Percentiles rank a stretch among this genome's conserved stretches.
Conservation (phyloP, 2,113 vertebrate species). For the Pelvicachromis taeniatus region DNA sequence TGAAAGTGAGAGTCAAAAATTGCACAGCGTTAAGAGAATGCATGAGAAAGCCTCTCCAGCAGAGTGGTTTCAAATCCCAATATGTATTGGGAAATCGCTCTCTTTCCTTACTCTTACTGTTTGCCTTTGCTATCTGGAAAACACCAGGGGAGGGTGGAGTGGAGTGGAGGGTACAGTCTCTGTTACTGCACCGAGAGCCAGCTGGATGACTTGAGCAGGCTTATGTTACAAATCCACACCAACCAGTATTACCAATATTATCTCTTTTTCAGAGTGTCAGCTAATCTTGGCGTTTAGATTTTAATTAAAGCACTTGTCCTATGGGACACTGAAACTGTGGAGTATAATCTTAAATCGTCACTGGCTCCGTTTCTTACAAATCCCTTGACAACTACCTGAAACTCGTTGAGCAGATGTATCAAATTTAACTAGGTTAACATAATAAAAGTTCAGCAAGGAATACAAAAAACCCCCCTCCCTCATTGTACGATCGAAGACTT, state of each 20-base stretch:
- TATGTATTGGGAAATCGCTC: not conserved
- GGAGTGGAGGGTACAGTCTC: not conserved
- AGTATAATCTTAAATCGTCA: not conserved
- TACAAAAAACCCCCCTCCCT: not conserved
- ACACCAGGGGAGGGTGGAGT: not conserved
- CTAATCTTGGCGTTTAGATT: not conserved
- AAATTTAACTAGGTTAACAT: not conserved
- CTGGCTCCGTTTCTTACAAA: not conserved
- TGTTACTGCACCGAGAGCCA: not conserved
- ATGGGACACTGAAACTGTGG: not conserved
- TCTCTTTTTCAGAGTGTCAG: not conserved
- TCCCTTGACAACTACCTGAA: not conserved
- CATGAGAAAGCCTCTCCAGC: not conserved
- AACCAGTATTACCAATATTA: not conserved
- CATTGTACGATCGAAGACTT: accelerated
- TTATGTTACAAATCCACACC: not conserved
- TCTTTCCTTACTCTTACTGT: not conserved
- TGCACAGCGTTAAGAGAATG: not conserved
- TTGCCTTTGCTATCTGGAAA: constrained; percentile 25
- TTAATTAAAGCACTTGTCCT: constrained; percentile 4
- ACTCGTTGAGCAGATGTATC: not conserved
- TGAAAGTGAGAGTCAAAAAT: constrained; percentile 27
- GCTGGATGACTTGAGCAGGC: not conserved
- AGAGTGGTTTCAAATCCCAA: constrained; percentile 10
- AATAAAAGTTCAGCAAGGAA: not conserved